phyloP scores from a whole-genome alignment of 2,888 invertebrate genomes.

The Agrochola circellaris region DNA sequence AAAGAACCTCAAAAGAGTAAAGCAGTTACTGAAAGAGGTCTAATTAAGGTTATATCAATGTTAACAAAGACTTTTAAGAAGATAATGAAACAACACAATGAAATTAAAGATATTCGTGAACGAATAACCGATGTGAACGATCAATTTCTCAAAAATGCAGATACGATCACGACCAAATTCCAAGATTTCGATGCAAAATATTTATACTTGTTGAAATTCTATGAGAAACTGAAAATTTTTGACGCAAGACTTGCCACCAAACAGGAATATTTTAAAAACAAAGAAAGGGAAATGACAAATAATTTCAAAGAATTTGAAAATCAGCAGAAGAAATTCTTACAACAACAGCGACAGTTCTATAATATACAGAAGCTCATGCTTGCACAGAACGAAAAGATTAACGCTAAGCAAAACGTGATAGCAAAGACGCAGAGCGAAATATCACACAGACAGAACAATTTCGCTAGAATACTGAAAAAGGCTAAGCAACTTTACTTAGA shows the following conservation, averaged over 20 bases:
- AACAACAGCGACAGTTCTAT: slow-evolving; percentile 84
- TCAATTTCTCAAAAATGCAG: slow-evolving; percentile 76
- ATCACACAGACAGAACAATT: slow-evolving; percentile 83
- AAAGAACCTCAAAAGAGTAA: slow-evolving; percentile 73
- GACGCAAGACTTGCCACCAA: slow-evolving; percentile 73
- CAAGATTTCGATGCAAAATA: slow-evolving; percentile 83
- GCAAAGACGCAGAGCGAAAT: slow-evolving; percentile 85
- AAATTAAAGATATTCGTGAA: slow-evolving; percentile 80
- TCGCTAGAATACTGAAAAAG: slow-evolving; percentile 83
- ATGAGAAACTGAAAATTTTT: slow-evolving; percentile 75
- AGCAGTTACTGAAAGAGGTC: slow-evolving; percentile 80
- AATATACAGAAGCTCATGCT: slow-evolving; percentile 84
- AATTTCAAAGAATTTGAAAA: slow-evolving; percentile 82
- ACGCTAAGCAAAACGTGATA: slow-evolving; percentile 81
- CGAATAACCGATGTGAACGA: slow-evolving; percentile 76
- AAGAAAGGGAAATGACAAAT: slow-evolving; percentile 78
- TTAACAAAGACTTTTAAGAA: slow-evolving; percentile 86
- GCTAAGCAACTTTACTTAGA: slow-evolving; percentile 80
- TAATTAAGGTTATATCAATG: slow-evolving; percentile 84
- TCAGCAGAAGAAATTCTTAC: slow-evolving; percentile 84
- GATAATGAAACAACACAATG: slow-evolving; percentile 83
- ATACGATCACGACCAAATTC: slow-evolving; percentile 73
- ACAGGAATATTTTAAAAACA: slow-evolving; percentile 74
- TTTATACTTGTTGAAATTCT: slow-evolving; percentile 73
- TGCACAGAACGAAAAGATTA: slow-evolving; percentile 85